Conservation (phyloP, 1,140 invertebrate species). For the Drosophila azteca region DNA sequence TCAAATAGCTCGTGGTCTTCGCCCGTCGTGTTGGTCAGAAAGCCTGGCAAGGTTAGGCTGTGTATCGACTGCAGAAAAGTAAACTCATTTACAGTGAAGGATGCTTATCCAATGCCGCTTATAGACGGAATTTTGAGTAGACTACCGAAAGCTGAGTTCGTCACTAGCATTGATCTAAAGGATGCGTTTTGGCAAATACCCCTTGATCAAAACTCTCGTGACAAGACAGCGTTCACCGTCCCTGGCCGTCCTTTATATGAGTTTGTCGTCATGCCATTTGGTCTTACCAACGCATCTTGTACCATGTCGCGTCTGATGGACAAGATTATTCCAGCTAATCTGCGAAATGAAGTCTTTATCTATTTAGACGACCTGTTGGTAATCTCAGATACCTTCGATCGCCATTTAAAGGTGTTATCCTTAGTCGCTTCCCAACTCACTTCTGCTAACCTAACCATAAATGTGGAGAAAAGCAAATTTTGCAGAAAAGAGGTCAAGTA, state of each 20-base stretch:
- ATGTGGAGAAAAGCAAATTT: neutral
- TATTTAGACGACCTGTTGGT: constrained; percentile 6
- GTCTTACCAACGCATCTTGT: neutral
- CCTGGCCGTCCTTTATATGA: constrained; percentile 2
- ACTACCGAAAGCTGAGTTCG: neutral
- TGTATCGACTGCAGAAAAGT: no score
- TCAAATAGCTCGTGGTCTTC: no score
- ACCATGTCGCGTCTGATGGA: constrained; percentile 10
- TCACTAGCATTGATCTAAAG: constrained; percentile 4
- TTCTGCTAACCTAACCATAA: constrained; percentile 1
- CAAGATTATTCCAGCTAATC: neutral
- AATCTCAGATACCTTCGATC: neutral
- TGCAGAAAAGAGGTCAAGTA: no score
- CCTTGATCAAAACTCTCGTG: neutral
- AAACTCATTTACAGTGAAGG: no score
- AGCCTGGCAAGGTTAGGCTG: no score
- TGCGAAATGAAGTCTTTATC: neutral
- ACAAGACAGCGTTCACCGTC: neutral
- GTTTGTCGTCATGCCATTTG: constrained; percentile 14
- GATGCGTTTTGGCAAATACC: neutral
- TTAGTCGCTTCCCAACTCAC: neutral
- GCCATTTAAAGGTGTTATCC: neutral
- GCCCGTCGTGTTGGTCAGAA: no score
- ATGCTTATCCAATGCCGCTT: no score
- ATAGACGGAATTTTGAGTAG: neutral